A percentile compares a stretch with the other conserved stretches of the same genome.
These are phyloP conservation scores for Habrosyne pyritoides DNA, from an alignment of 2,888 invertebrate genomes.

Conservation along the genomic window DNA sequence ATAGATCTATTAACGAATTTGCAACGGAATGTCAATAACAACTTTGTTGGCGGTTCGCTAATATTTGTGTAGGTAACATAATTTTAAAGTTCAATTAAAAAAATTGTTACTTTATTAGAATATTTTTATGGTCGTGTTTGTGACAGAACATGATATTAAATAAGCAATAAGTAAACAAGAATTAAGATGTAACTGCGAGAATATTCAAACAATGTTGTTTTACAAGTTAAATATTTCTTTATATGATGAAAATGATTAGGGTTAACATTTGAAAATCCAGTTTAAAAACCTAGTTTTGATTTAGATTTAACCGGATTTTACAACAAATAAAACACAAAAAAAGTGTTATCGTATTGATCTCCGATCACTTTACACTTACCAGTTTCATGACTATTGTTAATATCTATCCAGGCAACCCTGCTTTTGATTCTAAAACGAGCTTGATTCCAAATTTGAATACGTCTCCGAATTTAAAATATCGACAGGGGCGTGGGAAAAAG, in stretches of 20 bases:
- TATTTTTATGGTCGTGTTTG: too few species aligned
- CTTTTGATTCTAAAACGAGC: constrained; percentile 6
- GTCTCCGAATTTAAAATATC: constrained; percentile 66
- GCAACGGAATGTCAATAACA: constrained; percentile 44
- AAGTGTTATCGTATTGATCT: too few species aligned
- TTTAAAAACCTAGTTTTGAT: too few species aligned
- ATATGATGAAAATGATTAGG: not conserved
- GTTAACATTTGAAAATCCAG: too few species aligned
- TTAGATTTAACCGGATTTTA: too few species aligned
- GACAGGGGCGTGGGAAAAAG: constrained; percentile 80
- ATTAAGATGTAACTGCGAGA: not conserved
- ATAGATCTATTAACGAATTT: constrained; percentile 39
- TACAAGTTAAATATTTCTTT: not conserved
- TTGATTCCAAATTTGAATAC: constrained; percentile 12
- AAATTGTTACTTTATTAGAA: not conserved
- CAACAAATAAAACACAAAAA: too few species aligned
- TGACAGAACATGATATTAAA: too few species aligned
- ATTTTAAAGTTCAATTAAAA: not conserved
- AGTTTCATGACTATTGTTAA: not conserved
- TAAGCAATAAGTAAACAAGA: too few species aligned
- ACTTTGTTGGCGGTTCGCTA: constrained; percentile 24
- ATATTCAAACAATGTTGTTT: constrained; percentile 2
- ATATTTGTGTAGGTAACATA: not conserved
- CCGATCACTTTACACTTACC: too few species aligned
- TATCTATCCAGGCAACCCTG: not conserved